Evolutionary conservation across 1,140 invertebrate species (phyloP), one percentile per base, ranked within the genome.

Genomic region (Drosophila miranda): DNA sequence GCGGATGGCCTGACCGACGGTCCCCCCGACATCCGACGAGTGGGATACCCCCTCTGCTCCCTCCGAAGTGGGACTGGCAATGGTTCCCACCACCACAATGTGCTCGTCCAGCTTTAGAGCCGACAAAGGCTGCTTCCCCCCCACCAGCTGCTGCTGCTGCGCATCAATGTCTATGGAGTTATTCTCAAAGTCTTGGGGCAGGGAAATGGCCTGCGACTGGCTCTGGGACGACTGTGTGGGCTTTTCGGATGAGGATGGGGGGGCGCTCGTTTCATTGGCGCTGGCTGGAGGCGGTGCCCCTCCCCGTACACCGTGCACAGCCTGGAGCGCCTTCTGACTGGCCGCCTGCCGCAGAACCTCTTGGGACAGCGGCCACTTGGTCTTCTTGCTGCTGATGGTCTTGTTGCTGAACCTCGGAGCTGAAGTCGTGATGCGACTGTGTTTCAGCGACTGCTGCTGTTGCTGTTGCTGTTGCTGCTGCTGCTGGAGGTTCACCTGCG

Each of bases 161-260:
- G 89, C 86, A 59, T 90, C 89, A 11, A 88, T 79, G 43, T 90
- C 89, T 6, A 90, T 90, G 8, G 89, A 90, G 57, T 90, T 90
- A 53, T 90, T 90, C 56, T 90, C 89, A 43, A 90, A 90, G 21
- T 90, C 89, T 54, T 88, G 89, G 3, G 84, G 64, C 23, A 89
- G 41, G 6, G 74, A 54, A 30, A 88, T 74, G 8, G 68, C 53
- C 26, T 86, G 73, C 0, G 89, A 53, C 42, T 38, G 34, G 11
- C 34, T 38, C 34, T 38, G 34, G 11, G 11, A 11, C 34, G 11
- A 11, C 11, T 38, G 34, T 13, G 34, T 0, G 34, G 34, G 34
- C 34, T 38, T 38, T 38, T 38, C 34, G 34, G 34, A 38, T 38
- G 34, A 6, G 43, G 34, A 38, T 38, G 34, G 5, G 43, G 2